Base-by-base conservation (phyloP, 2,888 invertebrate genomes). In the Cecidostiba fungosa region DNA sequence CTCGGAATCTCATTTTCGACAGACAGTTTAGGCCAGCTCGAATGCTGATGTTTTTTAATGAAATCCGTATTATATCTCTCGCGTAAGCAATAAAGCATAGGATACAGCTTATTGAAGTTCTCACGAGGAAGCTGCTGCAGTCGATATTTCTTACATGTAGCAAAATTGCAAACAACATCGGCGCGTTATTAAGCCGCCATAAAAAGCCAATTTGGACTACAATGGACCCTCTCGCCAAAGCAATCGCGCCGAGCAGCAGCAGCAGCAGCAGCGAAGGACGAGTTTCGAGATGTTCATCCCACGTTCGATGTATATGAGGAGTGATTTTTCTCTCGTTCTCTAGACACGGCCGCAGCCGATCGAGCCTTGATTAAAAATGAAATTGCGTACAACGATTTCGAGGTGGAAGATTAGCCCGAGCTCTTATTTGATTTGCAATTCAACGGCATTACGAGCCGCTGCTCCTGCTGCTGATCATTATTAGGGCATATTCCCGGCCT, bases 201-300 rank as follows among this genome's bases (percentile, higher is more conserved):
- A 91, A 91, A 91, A 91, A 91, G 90, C 89, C 91, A 91, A 91
- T 91, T 90, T 91, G 88, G 88, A 89, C 89, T 86, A 91, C 91
- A 90, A 91, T 91, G 90, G 90, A 87, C 16, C 80, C 83, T 79
- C 80, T 86, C 72, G 19, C 66, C 69, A 62, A 82, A 82, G 50
- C 86, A 80, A 86, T 86, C 81, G 86, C 62, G 76, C 32, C 39
- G 39, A 29, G 77, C 85, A 86, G 77, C 86, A 77, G 84, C 77
- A 59, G 79, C 76, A 81, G 86, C 79, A 88, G 88, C 89, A 39
- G 32, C 16, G 80, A 59, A 54, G n/a, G 73, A 74, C 81, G 85
- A 82, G 74, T 23, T 59, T 77, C 74, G 86, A 86, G 83, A 77
- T 84, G 81, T 86, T 90, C 89, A 90, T 91, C 89, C 88, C 88